Evolutionary conservation across 2,797 vertebrate species (phyloP).

Genomic region (Fringilla coelebs): DNA sequence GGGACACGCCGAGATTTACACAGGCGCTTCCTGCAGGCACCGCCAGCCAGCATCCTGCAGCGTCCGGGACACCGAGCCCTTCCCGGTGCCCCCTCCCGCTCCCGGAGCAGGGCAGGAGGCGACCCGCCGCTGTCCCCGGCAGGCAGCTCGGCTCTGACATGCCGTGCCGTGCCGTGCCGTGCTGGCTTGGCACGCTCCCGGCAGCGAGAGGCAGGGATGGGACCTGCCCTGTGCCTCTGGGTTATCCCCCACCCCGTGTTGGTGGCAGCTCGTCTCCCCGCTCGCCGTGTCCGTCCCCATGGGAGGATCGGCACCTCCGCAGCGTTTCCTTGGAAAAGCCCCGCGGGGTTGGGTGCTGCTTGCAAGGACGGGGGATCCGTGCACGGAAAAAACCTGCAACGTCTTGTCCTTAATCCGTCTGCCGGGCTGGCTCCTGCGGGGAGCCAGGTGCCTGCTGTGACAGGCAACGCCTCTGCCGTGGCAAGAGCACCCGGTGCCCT

Average conservation of each 20-base stretch:
- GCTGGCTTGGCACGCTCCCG: not conserved
- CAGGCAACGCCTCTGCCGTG: conserved; percentile 7
- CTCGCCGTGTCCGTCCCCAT: accelerated
- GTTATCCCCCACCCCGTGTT: not conserved
- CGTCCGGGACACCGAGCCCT: not conserved
- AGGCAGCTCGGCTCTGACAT: not conserved
- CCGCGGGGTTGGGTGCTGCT: not conserved
- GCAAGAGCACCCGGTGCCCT: not conserved
- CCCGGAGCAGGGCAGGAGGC: not conserved
- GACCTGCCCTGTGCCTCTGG: not conserved
- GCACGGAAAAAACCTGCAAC: not conserved
- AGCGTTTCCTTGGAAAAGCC: not conserved
- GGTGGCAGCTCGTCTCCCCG: not conserved
- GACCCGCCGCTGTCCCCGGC: not conserved
- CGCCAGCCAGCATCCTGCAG: not conserved
- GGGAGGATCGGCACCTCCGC: not conserved
- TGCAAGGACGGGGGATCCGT: not conserved
- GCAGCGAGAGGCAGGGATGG: not conserved
- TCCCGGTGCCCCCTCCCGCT: not conserved
- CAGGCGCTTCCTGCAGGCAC: not conserved
- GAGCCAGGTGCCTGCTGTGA: conserved; percentile 13
- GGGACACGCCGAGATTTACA: not conserved
- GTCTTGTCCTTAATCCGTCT: conserved; percentile 39
- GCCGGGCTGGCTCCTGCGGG: not conserved
- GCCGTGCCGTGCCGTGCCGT: not conserved